Base-by-base conservation (phyloP, 2,888 invertebrate genomes). In the Conistra vaccinii region DNA sequence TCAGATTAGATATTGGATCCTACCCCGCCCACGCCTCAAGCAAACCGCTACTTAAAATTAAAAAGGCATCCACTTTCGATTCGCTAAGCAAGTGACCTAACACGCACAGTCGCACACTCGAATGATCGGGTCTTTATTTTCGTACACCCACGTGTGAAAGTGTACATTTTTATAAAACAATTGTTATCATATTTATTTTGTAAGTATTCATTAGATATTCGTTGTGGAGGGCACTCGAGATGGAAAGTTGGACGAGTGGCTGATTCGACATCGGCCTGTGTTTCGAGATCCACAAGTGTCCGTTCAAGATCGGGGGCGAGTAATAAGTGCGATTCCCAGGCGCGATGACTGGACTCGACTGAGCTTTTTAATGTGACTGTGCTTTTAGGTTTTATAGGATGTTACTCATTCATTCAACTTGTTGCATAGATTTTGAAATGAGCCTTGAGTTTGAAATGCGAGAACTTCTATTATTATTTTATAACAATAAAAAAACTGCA, bases 161-260 rank as follows among this genome's bases (percentile, higher is more conserved):
- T 80, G 70, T 71, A 81, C 82, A 60, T 85, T 87, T 78, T 80
- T 87, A 85, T 87, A 85, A 87, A 87, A 87, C 86, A 87, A 87
- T 87, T 88, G 89, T 90, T 90, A 88, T 89, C 81, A 80, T 90
- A 87, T 89, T 90, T 87, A 86, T 85, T 79, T 83, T 86, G 84
- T 91, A 85, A 92, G 94, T 91, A 92, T 90, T 93, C 93, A 94
- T 94, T 94, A 94, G 93, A 94, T 93, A 94, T 92, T 90, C 90
- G 75, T 79, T 81, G 87, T 92, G 86, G 90, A 91, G 91, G 81
- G 89, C 88, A 85, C 91, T 90, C 84, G 84, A 91, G 86, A 88
- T 89, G 92, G 92, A 93, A 93, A 93, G 92, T 92, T 84, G 87
- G 87, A 89, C 85, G 86, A 93, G 93, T 91, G 92, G 91, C 93